Evolutionary conservation across 2,888 invertebrate species (phyloP), one percentile per base, ranked within the genome.

Genomic region (Nineta flava): DNA sequence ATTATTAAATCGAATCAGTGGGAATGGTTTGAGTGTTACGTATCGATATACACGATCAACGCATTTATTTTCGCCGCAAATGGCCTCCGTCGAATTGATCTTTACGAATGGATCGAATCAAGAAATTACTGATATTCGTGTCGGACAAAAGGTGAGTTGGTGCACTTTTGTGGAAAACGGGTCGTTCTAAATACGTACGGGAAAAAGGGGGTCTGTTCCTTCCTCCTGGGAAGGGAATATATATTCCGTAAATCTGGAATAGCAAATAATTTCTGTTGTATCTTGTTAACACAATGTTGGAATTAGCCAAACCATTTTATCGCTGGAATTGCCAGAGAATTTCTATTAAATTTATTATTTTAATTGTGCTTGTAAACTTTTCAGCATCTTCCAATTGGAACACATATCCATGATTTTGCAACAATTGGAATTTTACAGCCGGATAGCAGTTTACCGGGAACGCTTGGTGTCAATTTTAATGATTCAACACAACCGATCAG

Each of bases 401-500:
- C 86, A 77, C 71, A 74, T 50, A 67, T 88, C 49, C 81, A 85
- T 57, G 83, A 84, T 55, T 87, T 88, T 64, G 75, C 80, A 7
- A 75, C 77, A 9, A 75, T 94, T 46, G 62, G 77, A 31, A 60
- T 65, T 4, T 66, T 94, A 21, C 71, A 75, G 7, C 73, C 81
- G 0, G 79, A 79, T 46, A 76, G 76, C 21, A 70, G 75, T n/a
- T 69, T 77, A 32, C 73, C 77, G 16, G 79, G 77, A 4, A 77
- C 83, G 0, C 63, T 94, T 55, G 93, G 93, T 13, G 77, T 95
- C 4, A 91, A 94, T 71, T 94, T 92, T 67, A 90, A 90, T 52
- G 95, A 95, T 66, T 87, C 91, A 15, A 91, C 87, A 48, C 91
- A 94, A 64, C 80, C 91, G 0, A 82, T 88, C 1, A 79, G 80